Percentiles rank a stretch among this genome's conserved stretches.
These are phyloP conservation scores for Erythrocebus patas DNA, from an alignment of 2,113 vertebrate genomes.

Conservation along the genomic window DNA sequence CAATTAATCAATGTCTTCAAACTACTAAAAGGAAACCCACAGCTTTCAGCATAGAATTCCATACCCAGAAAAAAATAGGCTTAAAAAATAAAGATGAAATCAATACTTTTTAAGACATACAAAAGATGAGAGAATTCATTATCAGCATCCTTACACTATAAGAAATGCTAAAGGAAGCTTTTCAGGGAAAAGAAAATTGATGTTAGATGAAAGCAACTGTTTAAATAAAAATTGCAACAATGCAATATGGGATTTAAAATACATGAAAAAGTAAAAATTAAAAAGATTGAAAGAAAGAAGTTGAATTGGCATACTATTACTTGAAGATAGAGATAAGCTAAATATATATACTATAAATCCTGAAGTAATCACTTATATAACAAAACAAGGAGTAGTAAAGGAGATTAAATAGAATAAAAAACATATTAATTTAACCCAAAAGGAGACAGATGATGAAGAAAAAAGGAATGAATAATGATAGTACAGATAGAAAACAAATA, in stretches of 20 bases:
- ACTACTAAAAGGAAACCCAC: background rate
- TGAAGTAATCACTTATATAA: background rate
- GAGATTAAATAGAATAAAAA: background rate
- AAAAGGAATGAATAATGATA: background rate
- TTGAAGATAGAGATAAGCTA: background rate
- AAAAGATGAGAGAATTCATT: background rate
- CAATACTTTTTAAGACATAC: background rate
- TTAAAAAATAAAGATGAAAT: background rate
- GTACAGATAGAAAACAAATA: background rate
- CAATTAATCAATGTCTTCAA: background rate
- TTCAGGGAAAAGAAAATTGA: background rate
- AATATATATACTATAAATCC: background rate
- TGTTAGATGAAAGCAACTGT: background rate
- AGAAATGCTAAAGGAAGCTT: background rate
- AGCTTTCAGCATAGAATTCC: background rate
- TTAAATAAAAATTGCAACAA: background rate
- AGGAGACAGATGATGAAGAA: background rate
- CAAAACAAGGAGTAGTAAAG: background rate
- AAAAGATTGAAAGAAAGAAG: background rate
- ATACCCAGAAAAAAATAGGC: background rate
- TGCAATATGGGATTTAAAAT: background rate
- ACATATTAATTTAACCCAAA: background rate
- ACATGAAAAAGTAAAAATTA: background rate
- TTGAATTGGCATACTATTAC: background rate
- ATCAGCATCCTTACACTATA: background rate